A percentile compares a stretch with the other conserved stretches of the same genome.
phyloP scores from a whole-genome alignment of 1,140 invertebrate species.

The Tribolium madens region DNA sequence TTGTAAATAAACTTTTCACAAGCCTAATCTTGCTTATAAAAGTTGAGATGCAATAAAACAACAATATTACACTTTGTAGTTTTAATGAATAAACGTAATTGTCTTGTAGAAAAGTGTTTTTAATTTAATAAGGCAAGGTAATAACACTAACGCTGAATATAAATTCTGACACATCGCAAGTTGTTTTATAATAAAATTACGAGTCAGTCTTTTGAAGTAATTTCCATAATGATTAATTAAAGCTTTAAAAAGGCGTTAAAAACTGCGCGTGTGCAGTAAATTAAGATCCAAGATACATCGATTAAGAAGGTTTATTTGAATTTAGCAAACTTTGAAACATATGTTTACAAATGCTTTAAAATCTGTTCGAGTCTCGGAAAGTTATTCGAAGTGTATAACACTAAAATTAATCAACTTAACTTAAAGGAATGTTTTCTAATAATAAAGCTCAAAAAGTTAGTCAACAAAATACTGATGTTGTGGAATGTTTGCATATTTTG shows the following conservation, averaged over 20 bases:
- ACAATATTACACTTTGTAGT: not conserved
- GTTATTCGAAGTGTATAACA: not conserved
- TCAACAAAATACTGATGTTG: conserved; percentile 11
- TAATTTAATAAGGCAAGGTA: conserved; percentile 18
- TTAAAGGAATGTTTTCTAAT: conserved; percentile 11
- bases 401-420: conserved; percentile 13
- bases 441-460: conserved; percentile 2
- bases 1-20: not conserved
- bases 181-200: conserved; percentile 38
- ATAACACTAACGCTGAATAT: conserved; percentile 1
- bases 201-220: conserved; percentile 47
- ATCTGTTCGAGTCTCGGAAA: conserved; percentile 14
- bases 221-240: conserved; percentile 46
- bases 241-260: conserved; percentile 51
- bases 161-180: conserved; percentile 19
- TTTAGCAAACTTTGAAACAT: conserved; percentile 28
- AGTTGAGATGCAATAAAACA: not conserved
- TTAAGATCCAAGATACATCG: conserved; percentile 48
- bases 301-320: conserved; percentile 19
- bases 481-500: conserved; percentile 20
- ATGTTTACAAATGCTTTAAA: conserved; percentile 37
- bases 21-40: not conserved
- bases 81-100: not conserved
- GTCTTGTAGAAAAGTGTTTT: not conserved
- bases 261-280: conserved; percentile 41